These are phyloP conservation scores for Pantherophis alleghaniensis DNA, from an alignment of 2,797 vertebrate genomes.

Conservation along the genomic window DNA sequence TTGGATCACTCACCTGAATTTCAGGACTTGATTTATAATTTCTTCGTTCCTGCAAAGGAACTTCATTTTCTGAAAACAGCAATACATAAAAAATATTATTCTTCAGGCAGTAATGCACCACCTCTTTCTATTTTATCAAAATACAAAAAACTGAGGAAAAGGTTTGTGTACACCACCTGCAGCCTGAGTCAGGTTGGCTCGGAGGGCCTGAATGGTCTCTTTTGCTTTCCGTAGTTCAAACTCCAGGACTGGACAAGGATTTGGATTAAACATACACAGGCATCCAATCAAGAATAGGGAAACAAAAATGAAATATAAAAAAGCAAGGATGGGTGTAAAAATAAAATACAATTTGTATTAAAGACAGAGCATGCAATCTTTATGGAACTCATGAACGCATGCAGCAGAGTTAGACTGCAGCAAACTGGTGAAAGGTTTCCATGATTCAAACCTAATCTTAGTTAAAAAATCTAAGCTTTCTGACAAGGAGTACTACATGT, in stretches of 20 bases:
- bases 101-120: constrained; percentile 50
- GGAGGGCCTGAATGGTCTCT: constrained; percentile 99
- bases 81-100: constrained; percentile 66
- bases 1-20: constrained; percentile 90
- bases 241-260: constrained; percentile 99
- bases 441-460: constrained; percentile 60
- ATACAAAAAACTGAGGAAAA: constrained; percentile 80
- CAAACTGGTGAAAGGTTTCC: constrained; percentile 79
- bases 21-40: constrained; percentile 98
- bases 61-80: constrained; percentile 86
- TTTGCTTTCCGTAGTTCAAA: constrained; percentile 99
- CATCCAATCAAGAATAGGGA: constrained; percentile 97
- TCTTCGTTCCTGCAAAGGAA: constrained; percentile 96
- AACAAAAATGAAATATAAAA: constrained; percentile 89
- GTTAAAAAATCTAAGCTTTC: constrained; percentile 84
- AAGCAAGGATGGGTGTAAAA: constrained; percentile 94
- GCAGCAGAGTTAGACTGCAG: constrained; percentile 96
- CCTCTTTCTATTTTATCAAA: constrained; percentile 73
- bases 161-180: constrained; percentile 98
- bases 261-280: constrained; percentile 92
- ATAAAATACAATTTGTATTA: constrained; percentile 84
- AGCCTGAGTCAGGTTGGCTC: constrained; percentile 99
- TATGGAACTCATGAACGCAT: constrained; percentile 91
- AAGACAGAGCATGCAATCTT: constrained; percentile 90
- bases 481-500: constrained; percentile 82